Evolutionary conservation across 2,797 vertebrate species (phyloP).

Genomic region (Amniataba percoides): DNA sequence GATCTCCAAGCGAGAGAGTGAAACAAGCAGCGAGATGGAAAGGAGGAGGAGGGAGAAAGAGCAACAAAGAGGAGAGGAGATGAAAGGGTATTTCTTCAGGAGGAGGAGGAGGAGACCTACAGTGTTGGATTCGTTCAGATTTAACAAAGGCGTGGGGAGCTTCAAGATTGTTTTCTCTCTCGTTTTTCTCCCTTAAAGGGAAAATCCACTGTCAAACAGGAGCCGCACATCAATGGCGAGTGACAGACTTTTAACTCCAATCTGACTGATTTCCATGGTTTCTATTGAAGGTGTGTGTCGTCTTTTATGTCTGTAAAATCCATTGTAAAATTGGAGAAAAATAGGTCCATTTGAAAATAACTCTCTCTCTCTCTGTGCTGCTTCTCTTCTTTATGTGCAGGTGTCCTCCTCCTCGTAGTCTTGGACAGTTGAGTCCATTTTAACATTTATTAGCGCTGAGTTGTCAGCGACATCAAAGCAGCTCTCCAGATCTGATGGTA

Average conservation of each 20-base stretch:
- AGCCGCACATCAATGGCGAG: conserved; percentile 53
- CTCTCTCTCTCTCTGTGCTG: conserved; percentile 8
- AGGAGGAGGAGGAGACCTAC: conserved; percentile 71
- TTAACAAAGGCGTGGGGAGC: conserved; percentile 72
- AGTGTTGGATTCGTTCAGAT: conserved; percentile 68
- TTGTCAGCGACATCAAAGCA: conserved; percentile 44
- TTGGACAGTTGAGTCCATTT: conserved; percentile 47
- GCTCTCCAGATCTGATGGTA: conserved; percentile 22
- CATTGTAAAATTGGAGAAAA: conserved; percentile 43
- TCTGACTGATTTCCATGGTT: conserved; percentile 58
- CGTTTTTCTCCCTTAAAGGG: conserved; percentile 49
- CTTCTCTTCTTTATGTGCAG: conserved; percentile 10
- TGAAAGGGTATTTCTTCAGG: conserved; percentile 78
- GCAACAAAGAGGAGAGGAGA: conserved; percentile 77
- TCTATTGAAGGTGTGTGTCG: conserved; percentile 52
- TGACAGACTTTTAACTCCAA: conserved; percentile 69
- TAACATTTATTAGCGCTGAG: conserved; percentile 50
- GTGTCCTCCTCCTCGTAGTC: conserved; percentile 25
- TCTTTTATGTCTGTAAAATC: conserved; percentile 52
- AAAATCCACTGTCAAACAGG: conserved; percentile 69
- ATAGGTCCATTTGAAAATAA: conserved; percentile 40
- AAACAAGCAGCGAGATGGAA: conserved; percentile 61
- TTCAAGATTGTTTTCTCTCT: conserved; percentile 71
- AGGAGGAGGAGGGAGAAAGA: conserved; percentile 62
- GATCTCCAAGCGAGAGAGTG: conserved; percentile 64